A percentile compares a stretch with the other conserved stretches of the same genome.
Conservation (phyloP, 1,140 invertebrate genomes). For the Delia radicum region DNA sequence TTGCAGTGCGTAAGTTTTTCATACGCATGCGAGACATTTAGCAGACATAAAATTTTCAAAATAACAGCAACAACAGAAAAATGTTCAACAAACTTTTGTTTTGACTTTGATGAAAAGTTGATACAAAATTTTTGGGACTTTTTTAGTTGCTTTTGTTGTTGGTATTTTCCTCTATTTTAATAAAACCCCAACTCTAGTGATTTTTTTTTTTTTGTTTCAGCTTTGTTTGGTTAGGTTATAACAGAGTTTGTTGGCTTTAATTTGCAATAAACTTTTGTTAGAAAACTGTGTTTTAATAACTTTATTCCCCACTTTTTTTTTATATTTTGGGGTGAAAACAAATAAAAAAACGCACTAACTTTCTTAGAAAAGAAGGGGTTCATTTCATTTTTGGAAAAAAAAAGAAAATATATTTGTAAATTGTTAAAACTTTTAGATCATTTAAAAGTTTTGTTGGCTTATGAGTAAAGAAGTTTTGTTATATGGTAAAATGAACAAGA, state of each 20-base stretch:
- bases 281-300: slow-evolving; percentile 26
- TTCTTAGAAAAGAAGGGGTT: slow-evolving; percentile 23
- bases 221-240: neutral
- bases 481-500: neutral
- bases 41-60: slow-evolving; percentile 14
- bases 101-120: slow-evolving; percentile 25
- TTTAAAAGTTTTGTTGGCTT: slow-evolving; percentile 17
- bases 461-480: neutral
- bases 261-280: slow-evolving; percentile 23
- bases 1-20: slow-evolving; percentile 12
- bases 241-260: slow-evolving; percentile 24
- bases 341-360: slow-evolving; percentile 17
- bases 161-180: neutral
- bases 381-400: neutral
- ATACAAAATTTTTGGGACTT: slow-evolving; percentile 8
- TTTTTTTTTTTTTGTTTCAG: neutral
- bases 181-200: neutral
- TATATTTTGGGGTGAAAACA: neutral
- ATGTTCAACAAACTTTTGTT: slow-evolving; percentile 14
- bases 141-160: too few relatives aligned
- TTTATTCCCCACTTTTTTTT: slow-evolving; percentile 23
- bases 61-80: neutral
- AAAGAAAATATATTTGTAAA: neutral
- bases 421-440: slow-evolving; percentile 20
- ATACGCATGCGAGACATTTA: slow-evolving; percentile 22